phyloP scores from a whole-genome alignment of 2,113 vertebrate genomes.

The Pomatostomus ruficeps region DNA sequence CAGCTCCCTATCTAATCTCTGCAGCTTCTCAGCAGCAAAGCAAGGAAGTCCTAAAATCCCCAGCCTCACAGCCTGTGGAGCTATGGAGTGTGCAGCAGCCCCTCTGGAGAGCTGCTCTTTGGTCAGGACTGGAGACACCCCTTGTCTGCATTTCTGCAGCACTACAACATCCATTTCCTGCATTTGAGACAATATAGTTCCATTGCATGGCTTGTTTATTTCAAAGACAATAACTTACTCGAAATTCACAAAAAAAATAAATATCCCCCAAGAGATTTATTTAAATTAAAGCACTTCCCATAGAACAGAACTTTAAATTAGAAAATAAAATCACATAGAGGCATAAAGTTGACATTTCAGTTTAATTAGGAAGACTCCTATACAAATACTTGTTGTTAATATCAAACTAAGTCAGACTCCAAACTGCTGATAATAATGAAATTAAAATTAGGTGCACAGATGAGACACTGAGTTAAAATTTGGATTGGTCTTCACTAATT shows the following conservation, averaged over 20 bases:
- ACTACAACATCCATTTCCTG: neutral
- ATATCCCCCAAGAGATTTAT: neutral
- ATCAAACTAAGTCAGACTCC: constrained; percentile 59
- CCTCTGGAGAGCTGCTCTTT: neutral
- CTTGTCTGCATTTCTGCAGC: neutral
- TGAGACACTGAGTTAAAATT: constrained; percentile 12
- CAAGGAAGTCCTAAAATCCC: neutral
- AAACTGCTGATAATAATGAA: constrained; percentile 46
- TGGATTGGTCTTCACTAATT: neutral
- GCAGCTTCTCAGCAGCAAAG: neutral
- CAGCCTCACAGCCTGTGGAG: neutral
- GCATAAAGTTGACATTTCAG: constrained; percentile 70
- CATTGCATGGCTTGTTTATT: neutral
- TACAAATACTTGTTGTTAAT: constrained; percentile 67
- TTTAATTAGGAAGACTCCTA: constrained; percentile 70
- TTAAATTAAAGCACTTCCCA: constrained; percentile 54
- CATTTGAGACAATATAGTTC: neutral
- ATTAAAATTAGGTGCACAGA: constrained; percentile 53
- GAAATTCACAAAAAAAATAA: constrained; percentile 32
- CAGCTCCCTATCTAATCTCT: neutral
- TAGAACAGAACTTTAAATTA: constrained; percentile 51
- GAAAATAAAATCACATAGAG: constrained; percentile 26
- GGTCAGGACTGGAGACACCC: neutral
- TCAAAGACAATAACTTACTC: constrained; percentile 30
- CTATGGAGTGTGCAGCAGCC: neutral